phyloP scores from a whole-genome alignment of 2,797 vertebrate genomes.

The Sus cebifrons region DNA sequence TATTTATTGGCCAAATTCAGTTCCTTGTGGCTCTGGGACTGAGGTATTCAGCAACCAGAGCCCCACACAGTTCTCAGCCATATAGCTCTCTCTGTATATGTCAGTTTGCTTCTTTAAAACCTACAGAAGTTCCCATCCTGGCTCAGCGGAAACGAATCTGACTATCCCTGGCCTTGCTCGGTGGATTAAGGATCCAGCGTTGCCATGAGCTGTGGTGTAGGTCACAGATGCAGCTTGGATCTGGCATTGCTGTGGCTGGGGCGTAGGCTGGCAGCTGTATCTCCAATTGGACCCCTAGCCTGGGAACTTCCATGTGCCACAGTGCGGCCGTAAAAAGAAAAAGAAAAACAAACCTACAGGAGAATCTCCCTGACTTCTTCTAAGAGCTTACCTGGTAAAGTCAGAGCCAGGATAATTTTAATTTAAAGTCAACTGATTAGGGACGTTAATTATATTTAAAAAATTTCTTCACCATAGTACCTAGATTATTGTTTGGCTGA shows the following conservation, averaged over 20 bases:
- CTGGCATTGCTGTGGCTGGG: too few relatives aligned
- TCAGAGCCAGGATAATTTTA: not conserved
- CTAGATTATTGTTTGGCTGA: not conserved
- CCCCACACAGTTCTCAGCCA: rapidly evolving
- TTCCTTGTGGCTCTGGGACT: not conserved
- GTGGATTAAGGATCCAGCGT: too few relatives aligned
- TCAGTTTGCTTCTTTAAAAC: conserved; percentile 2
- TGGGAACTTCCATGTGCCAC: too few relatives aligned
- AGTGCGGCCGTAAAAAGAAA: too few relatives aligned
- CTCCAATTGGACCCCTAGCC: too few relatives aligned
- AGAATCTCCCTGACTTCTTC: conserved; percentile 8
- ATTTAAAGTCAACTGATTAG: not conserved
- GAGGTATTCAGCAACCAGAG: not conserved
- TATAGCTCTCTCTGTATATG: rapidly evolving
- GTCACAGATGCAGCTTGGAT: too few relatives aligned
- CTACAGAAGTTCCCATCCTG: not conserved
- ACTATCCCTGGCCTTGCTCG: too few relatives aligned
- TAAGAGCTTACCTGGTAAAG: not conserved
- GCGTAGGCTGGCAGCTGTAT: too few relatives aligned
- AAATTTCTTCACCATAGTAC: not conserved
- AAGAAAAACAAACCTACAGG: not conserved
- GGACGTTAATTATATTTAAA: conserved; percentile 28
- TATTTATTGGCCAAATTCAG: not conserved
- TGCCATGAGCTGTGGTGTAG: too few relatives aligned
- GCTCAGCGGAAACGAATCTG: too few relatives aligned